phyloP scores from a whole-genome alignment of 2,797 vertebrate genomes.

The Antrozous pallidus region DNA sequence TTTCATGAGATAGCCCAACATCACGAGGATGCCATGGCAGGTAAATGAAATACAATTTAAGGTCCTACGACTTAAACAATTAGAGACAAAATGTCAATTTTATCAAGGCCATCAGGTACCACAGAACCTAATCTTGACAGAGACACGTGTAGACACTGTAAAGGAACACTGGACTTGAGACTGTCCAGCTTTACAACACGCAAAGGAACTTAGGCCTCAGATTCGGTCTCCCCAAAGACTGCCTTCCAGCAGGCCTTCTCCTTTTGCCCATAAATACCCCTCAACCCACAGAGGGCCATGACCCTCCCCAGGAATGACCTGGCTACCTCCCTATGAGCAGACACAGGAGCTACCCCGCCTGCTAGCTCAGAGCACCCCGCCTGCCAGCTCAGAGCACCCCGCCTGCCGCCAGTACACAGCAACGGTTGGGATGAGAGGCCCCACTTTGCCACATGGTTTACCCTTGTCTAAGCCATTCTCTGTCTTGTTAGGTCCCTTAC shows the following conservation, averaged over 20 bases:
- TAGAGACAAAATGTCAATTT: background rate
- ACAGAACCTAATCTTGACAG: background rate
- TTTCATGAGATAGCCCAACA: background rate
- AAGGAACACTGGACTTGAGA: background rate
- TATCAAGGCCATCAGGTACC: background rate
- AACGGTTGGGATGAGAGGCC: background rate
- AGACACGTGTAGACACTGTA: background rate
- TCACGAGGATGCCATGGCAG: too few species aligned
- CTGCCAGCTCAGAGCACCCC: too few species aligned
- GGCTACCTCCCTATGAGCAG: background rate
- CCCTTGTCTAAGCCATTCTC: background rate
- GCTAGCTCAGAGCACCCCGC: rapidly evolving
- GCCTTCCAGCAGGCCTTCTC: background rate
- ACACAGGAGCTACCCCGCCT: too few species aligned
- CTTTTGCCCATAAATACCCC: background rate
- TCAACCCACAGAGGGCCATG: background rate
- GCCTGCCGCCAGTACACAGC: too few species aligned
- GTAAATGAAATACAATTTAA: background rate
- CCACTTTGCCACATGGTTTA: background rate
- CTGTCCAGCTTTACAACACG: background rate
- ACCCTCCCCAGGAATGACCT: too few species aligned
- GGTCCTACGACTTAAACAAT: background rate
- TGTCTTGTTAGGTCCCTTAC: background rate
- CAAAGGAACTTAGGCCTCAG: background rate
- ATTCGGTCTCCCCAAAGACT: background rate